phyloP scores from a whole-genome alignment of 2,888 invertebrate species.

The Sympetrum striolatum region DNA sequence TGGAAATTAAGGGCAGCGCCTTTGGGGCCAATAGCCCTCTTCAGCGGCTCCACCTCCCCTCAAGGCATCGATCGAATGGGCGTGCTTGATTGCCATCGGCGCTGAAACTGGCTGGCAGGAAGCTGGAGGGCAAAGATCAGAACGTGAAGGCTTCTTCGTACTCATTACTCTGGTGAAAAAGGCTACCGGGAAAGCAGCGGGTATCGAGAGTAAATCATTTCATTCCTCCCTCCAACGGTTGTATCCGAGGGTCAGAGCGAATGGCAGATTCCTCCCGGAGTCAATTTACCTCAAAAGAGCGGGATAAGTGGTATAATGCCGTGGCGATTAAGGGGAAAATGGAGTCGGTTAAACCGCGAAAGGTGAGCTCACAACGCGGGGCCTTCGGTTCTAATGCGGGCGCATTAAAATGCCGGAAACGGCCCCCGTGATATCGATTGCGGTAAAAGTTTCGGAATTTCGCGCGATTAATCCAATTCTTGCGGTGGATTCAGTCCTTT shows the following conservation, averaged over 20 bases:
- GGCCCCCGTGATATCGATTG: neutral
- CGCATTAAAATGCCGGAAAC: neutral
- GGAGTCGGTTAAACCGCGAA: neutral
- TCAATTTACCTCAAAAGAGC: conserved; percentile 15
- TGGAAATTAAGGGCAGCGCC: conserved; percentile 34
- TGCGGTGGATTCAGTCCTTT: too few relatives aligned
- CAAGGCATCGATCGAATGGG: conserved; percentile 25
- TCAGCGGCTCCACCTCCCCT: neutral
- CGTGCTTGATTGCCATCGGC: conserved; percentile 39
- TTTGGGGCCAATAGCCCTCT: neutral
- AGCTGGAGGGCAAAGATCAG: conserved; percentile 37
- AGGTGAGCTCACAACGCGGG: neutral
- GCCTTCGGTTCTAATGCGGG: neutral
- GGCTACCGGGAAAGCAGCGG: conserved; percentile 22
- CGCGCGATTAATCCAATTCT: too few relatives aligned
- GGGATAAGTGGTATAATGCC: conserved; percentile 30
- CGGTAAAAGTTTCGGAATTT: too few relatives aligned
- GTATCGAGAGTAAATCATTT: conserved; percentile 22
- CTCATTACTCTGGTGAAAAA: conserved; percentile 24
- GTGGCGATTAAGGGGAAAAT: conserved; percentile 8
- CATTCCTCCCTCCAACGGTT: conserved; percentile 22
- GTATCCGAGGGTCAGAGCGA: neutral
- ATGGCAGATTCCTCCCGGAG: neutral
- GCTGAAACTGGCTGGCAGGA: conserved; percentile 41
- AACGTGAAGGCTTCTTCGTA: conserved; percentile 42